phyloP scores from a whole-genome alignment of 2,797 vertebrate species.

The Sciurus carolinensis region DNA sequence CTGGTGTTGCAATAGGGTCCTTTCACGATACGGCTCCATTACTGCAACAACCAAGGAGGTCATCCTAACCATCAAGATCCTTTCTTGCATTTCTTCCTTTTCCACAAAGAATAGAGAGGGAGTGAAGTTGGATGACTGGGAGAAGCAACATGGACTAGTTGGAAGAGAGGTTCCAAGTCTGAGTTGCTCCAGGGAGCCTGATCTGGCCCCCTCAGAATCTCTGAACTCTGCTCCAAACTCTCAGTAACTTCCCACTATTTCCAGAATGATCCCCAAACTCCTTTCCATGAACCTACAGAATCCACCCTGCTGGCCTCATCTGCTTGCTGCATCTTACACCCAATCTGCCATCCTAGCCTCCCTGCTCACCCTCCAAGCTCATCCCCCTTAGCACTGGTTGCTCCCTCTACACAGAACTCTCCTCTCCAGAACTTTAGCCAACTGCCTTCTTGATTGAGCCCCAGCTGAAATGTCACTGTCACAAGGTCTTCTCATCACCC shows the following conservation, averaged over 20 bases:
- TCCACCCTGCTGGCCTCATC: neutral
- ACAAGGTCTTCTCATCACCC: neutral
- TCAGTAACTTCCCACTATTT: neutral
- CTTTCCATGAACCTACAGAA: neutral
- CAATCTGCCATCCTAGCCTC: neutral
- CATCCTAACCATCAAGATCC: neutral
- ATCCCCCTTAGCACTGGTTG: neutral
- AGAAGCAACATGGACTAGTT: rapidly evolving
- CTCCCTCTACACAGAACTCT: neutral
- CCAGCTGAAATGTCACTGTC: neutral
- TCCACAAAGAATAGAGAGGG: neutral
- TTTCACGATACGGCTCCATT: neutral
- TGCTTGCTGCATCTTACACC: neutral
- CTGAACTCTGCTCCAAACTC: neutral
- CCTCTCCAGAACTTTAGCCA: neutral
- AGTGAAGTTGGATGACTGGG: neutral
- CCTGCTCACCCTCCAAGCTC: neutral
- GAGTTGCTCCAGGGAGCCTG: neutral
- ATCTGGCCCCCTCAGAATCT: neutral
- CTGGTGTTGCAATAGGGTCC: neutral
- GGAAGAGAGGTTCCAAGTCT: neutral
- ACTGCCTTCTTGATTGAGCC: neutral
- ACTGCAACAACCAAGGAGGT: neutral
- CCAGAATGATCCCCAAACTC: neutral
- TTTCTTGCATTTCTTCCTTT: neutral